Percentiles rank a stretch among this genome's conserved stretches.
Conservation (phyloP, 1,140 invertebrate species). For the Aphelinus certus region DNA sequence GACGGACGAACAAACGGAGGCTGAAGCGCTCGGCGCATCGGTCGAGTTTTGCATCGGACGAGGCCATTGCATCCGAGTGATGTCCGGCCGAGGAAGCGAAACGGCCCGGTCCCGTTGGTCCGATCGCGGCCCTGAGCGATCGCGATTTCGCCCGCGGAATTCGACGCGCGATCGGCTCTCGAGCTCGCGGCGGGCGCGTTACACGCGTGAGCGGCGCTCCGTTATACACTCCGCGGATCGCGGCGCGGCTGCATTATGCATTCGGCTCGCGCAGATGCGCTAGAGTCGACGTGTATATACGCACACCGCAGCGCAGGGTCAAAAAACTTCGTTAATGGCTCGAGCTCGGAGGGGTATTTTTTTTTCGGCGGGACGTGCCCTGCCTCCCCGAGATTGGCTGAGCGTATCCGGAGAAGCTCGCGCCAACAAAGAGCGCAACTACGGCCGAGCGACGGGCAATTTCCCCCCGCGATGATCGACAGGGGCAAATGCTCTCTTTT, state of each 20-base stretch:
- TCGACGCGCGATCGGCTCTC: constrained; percentile 2
- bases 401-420: no score
- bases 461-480: no score
- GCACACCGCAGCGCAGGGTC: background rate
- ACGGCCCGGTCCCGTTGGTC: background rate
- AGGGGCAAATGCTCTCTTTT: background rate
- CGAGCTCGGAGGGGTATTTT: background rate
- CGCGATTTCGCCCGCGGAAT: constrained; percentile 14
- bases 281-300: constrained; percentile 1
- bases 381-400: background rate
- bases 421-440: no score
- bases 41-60: no score
- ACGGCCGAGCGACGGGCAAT: no score
- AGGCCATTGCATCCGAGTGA: no score
- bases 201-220: no score
- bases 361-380: background rate
- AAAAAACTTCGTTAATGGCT: background rate
- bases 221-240: no score
- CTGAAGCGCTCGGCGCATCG: no score
- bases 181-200: no score
- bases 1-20: no score
- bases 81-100: background rate
- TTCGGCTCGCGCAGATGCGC: background rate
- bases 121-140: background rate
- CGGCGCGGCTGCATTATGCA: background rate